phyloP scores from a whole-genome alignment of 1,140 invertebrate species.

The Euwallacea similis region DNA sequence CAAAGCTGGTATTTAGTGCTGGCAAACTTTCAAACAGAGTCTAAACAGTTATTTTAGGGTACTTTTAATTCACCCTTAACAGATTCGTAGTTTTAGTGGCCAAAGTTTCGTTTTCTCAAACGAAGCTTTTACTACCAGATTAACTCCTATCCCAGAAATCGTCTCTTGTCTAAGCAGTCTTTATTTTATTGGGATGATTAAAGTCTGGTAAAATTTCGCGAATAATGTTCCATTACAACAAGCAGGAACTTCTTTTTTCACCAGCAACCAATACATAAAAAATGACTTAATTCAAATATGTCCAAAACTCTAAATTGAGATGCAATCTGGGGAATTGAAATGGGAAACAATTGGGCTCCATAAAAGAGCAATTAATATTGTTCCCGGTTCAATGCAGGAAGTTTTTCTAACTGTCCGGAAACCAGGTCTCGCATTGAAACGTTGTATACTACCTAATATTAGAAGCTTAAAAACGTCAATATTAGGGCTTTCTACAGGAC shows the following conservation, averaged over 20 bases:
- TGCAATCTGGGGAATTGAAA: conserved; percentile 14
- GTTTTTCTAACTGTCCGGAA: conserved; percentile 12
- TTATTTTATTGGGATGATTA: no score
- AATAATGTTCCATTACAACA: no score
- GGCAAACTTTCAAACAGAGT: not conserved
- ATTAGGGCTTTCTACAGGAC: not conserved
- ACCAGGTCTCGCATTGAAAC: conserved; percentile 10
- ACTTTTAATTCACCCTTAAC: conserved; percentile 5
- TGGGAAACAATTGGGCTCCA: conserved; percentile 10
- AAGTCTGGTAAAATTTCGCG: no score
- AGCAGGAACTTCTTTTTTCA: no score
- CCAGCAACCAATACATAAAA: no score
- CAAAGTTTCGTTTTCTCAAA: not conserved
- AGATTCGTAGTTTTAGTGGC: not conserved
- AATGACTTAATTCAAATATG: no score
- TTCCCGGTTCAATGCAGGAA: conserved; percentile 21
- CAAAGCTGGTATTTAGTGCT: conserved; percentile 1
- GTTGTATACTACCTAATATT: conserved; percentile 22
- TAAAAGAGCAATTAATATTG: conserved; percentile 22
- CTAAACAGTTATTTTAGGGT: not conserved
- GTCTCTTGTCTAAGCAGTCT: no score
- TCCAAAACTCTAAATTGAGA: conserved; percentile 1
- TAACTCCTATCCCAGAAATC: not conserved
- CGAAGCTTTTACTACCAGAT: not conserved
- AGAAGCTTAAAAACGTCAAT: conserved; percentile 26